These are phyloP conservation scores for Etia nguti DNA, from an alignment of 2,113 vertebrate species.

Conservation along the genomic window DNA sequence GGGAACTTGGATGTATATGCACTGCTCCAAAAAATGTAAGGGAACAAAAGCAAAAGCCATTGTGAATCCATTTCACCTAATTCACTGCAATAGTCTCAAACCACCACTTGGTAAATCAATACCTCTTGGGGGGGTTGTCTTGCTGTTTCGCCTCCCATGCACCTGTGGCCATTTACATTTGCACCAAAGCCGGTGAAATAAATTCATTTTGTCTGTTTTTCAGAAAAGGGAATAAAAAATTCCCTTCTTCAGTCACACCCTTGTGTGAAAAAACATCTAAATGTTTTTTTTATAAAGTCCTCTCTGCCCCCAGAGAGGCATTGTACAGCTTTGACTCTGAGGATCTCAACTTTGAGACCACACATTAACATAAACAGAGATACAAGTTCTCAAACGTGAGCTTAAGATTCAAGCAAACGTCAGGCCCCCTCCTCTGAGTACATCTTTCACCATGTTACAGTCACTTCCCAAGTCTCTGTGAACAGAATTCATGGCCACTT, in stretches of 20 bases:
- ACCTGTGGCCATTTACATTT: background rate
- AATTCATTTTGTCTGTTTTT: background rate
- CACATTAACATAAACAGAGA: background rate
- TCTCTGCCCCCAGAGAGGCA: background rate
- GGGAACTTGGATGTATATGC: background rate
- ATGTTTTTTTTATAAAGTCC: background rate
- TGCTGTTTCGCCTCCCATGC: background rate
- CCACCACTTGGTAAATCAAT: background rate
- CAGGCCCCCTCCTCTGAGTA: background rate
- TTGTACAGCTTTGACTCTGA: background rate
- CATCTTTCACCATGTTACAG: background rate
- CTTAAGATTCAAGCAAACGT: background rate
- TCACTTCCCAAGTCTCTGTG: background rate
- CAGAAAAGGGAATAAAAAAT: background rate
- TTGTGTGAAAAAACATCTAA: background rate
- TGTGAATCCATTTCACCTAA: background rate
- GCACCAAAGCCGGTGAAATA: background rate
- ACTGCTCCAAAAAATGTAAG: background rate
- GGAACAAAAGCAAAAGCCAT: background rate
- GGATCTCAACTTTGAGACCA: background rate
- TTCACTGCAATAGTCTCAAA: background rate
- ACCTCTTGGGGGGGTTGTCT: background rate
- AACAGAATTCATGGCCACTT: background rate
- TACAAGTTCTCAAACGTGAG: background rate
- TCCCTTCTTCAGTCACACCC: background rate